Conservation (phyloP, 2,113 vertebrate species). For the Tachysurus vachellii region DNA sequence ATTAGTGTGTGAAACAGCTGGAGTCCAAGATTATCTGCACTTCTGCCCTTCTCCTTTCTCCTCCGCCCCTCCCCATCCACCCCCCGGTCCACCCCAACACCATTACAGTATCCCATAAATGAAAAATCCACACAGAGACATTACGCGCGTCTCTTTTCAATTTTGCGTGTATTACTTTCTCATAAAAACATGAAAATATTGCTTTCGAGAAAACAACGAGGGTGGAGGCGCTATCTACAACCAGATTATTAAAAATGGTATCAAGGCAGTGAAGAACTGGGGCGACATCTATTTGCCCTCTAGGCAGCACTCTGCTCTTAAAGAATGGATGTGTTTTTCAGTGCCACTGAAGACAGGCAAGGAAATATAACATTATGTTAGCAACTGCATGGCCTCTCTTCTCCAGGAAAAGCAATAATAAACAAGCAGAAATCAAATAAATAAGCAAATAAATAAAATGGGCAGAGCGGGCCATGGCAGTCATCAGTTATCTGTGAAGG, state of each 20-base stretch:
- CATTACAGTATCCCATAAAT: not conserved
- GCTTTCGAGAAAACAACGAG: slow-evolving; percentile 57
- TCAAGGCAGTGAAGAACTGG: slow-evolving; percentile 53
- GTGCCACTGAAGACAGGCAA: slow-evolving; percentile 58
- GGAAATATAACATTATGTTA: slow-evolving; percentile 65
- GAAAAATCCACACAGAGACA: slow-evolving; percentile 41
- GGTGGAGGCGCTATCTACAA: slow-evolving; percentile 51
- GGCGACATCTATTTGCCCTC: slow-evolving; percentile 63
- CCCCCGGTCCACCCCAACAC: not conserved
- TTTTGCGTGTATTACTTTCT: slow-evolving; percentile 64
- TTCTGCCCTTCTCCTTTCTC: too few relatives aligned
- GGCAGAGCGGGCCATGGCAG: slow-evolving; percentile 49
- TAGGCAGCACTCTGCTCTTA: slow-evolving; percentile 59
- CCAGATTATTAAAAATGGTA: slow-evolving; percentile 69
- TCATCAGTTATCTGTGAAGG: slow-evolving; percentile 69
- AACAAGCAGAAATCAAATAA: slow-evolving; percentile 60
- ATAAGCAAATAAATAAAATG: slow-evolving; percentile 45
- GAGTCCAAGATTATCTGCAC: too few relatives aligned
- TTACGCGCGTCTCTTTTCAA: slow-evolving; percentile 55
- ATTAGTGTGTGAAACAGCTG: not conserved
- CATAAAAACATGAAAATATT: slow-evolving; percentile 62
- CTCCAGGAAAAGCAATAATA: slow-evolving; percentile 60
- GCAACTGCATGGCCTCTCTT: slow-evolving; percentile 53
- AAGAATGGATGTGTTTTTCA: slow-evolving; percentile 62
- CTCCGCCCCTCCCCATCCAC: too few relatives aligned